Evolutionary conservation across 2,888 invertebrate species (phyloP).

Genomic region (Masnerella sp.): DNA sequence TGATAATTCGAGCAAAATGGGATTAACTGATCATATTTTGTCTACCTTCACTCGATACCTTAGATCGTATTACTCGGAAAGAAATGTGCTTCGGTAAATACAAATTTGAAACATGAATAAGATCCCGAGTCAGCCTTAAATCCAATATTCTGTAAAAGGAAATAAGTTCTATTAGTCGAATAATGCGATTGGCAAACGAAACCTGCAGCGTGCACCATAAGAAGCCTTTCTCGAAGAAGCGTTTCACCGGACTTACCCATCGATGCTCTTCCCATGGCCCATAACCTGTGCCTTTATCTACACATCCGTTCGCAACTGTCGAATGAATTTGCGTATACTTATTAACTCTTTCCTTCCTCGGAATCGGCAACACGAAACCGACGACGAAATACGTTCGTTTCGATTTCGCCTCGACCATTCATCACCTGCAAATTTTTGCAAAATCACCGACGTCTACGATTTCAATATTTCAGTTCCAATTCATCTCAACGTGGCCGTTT

Average conservation of each 20-base stretch:
- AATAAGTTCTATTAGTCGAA: conserved; percentile 56
- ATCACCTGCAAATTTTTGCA: conserved; percentile 30
- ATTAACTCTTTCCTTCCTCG: conserved; percentile 29
- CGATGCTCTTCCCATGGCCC: conserved; percentile 69
- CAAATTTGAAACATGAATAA: conserved; percentile 38
- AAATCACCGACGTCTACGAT: conserved; percentile 30
- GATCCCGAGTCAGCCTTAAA: conserved; percentile 35
- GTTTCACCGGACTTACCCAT: conserved; percentile 74
- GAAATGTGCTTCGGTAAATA: conserved; percentile 26
- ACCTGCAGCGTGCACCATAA: conserved; percentile 65
- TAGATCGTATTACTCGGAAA: conserved; percentile 32
- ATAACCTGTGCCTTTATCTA: conserved; percentile 45
- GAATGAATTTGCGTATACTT: conserved; percentile 33
- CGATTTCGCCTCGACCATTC: conserved; percentile 22
- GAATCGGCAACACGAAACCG: conserved; percentile 37
- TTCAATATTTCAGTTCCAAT: conserved; percentile 46
- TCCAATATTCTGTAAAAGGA: conserved; percentile 43
- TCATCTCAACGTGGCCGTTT: conserved; percentile 8
- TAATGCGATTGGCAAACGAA: conserved; percentile 62
- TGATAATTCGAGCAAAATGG: no score
- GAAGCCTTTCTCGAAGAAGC: conserved; percentile 65
- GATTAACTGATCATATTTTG: no score
- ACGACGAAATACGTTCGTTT: conserved; percentile 14
- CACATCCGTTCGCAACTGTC: conserved; percentile 62
- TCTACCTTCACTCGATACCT: conserved; percentile 22